Percentiles rank a stretch among this genome's conserved stretches.
These are phyloP conservation scores for Nothoprocta pentlandii DNA, from an alignment of 2,113 vertebrate genomes.

Conservation along the genomic window DNA sequence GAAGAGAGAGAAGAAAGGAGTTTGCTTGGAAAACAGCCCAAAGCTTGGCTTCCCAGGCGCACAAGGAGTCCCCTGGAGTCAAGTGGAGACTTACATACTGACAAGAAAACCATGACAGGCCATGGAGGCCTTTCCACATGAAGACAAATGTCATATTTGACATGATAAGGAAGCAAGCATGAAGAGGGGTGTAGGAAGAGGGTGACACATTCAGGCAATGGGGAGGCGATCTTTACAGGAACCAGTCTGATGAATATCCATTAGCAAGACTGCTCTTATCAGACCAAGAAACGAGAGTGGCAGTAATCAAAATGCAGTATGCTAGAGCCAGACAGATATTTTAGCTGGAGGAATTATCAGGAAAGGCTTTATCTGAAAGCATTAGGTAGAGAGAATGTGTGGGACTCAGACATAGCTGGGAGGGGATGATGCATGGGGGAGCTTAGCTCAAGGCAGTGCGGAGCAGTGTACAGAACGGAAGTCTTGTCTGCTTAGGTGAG, in stretches of 20 bases:
- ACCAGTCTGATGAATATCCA: background rate
- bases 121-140: background rate
- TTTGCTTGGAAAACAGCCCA: background rate
- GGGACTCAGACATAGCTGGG: rapidly evolving
- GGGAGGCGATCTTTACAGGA: background rate
- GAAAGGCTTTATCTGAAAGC: background rate
- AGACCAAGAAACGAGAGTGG: background rate
- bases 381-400: rapidly evolving
- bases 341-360: background rate
- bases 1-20: background rate
- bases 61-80: background rate
- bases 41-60: background rate
- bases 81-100: background rate
- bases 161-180: background rate
- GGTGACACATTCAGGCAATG: background rate
- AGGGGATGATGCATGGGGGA: background rate
- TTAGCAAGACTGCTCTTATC: background rate
- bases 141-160: background rate
- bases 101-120: background rate
- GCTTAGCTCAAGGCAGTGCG: background rate
- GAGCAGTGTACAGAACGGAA: rapidly evolving
- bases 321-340: background rate
- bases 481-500: rapidly evolving
- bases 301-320: rapidly evolving
- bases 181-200: background rate